Evolutionary conservation across 2,888 invertebrate genomes (phyloP).

Genomic region (Caenorhabditis sp.): DNA sequence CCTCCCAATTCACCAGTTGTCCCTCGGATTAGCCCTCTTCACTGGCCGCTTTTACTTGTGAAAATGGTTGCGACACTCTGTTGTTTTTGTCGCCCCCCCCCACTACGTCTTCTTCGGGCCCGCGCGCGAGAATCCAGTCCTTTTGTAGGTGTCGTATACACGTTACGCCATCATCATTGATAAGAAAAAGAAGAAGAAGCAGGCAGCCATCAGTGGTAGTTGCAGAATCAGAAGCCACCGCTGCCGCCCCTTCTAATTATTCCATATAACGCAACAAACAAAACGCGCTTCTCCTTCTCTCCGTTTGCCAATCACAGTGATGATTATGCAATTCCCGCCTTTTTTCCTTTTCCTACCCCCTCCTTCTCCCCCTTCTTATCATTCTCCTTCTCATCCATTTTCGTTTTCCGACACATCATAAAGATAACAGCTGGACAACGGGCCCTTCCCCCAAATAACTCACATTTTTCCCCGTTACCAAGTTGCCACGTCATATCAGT

Average conservation of each 20-base stretch:
- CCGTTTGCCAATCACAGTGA: slow-evolving; percentile 12
- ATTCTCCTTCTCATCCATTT: slow-evolving; percentile 17
- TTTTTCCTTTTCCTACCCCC: neutral
- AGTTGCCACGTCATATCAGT: slow-evolving; percentile 12
- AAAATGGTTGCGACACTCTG: neutral
- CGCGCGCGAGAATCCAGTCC: slow-evolving; percentile 34
- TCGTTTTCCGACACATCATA: slow-evolving; percentile 33
- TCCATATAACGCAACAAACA: slow-evolving; percentile 50
- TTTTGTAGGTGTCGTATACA: slow-evolving; percentile 7
- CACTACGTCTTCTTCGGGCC: too few relatives aligned
- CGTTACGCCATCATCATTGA: slow-evolving; percentile 47
- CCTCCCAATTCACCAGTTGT: too few relatives aligned
- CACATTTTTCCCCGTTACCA: neutral
- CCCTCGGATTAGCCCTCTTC: slow-evolving; percentile 25
- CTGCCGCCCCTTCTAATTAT: slow-evolving; percentile 36
- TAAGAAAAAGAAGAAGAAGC: too few relatives aligned
- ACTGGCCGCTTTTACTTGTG: slow-evolving; percentile 9
- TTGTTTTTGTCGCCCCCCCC: slow-evolving; percentile 11
- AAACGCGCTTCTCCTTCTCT: slow-evolving; percentile 8
- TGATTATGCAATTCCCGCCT: slow-evolving; percentile 24
- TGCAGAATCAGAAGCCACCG: slow-evolving; percentile 15
- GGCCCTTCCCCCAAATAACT: neutral
- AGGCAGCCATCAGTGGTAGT: slow-evolving; percentile 28
- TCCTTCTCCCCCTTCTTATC: too few relatives aligned
- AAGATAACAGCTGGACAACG: slow-evolving; percentile 19